Evolutionary conservation across 2,797 vertebrate species (phyloP).

Genomic region (Premnoplex brunnescens): DNA sequence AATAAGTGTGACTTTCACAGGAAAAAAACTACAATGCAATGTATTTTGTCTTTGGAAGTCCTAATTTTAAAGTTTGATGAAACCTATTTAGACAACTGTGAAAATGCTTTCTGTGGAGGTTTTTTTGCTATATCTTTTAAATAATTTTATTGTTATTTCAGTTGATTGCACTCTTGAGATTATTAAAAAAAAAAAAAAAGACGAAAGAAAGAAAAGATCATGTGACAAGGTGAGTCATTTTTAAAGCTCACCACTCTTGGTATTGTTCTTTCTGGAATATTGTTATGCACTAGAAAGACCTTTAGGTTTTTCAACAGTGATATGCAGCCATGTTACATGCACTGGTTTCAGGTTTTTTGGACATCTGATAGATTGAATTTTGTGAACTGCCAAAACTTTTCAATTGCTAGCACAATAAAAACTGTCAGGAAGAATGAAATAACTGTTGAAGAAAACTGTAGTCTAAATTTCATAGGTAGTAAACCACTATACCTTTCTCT

Average conservation of each 20-base stretch:
- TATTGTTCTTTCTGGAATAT: neutral
- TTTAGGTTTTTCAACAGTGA: neutral
- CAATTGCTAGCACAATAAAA: conserved; percentile 23
- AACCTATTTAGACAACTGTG: conserved; percentile 36
- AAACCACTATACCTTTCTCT: neutral
- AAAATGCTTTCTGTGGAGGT: conserved; percentile 47
- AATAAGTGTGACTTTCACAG: conserved; percentile 29
- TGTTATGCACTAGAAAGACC: neutral
- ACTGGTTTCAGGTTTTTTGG: neutral
- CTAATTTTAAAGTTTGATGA: neutral
- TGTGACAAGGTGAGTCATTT: neutral
- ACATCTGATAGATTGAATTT: neutral
- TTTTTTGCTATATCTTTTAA: conserved; percentile 16
- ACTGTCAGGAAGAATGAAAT: conserved; percentile 10
- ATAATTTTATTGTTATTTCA: neutral
- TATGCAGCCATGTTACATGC: neutral
- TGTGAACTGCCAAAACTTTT: conserved; percentile 59
- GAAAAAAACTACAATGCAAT: conserved; percentile 19
- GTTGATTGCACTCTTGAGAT: conserved; percentile 4
- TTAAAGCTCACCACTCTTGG: neutral
- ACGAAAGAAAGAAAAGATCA: neutral
- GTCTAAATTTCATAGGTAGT: neutral
- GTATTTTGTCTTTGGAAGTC: neutral
- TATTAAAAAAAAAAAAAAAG: neutral
- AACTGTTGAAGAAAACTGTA: conserved; percentile 11